A percentile compares a stretch with the other conserved stretches of the same genome.
Evolutionary conservation across 2,888 invertebrate genomes (phyloP).

Genomic region (Alloscopus bannaensis): DNA sequence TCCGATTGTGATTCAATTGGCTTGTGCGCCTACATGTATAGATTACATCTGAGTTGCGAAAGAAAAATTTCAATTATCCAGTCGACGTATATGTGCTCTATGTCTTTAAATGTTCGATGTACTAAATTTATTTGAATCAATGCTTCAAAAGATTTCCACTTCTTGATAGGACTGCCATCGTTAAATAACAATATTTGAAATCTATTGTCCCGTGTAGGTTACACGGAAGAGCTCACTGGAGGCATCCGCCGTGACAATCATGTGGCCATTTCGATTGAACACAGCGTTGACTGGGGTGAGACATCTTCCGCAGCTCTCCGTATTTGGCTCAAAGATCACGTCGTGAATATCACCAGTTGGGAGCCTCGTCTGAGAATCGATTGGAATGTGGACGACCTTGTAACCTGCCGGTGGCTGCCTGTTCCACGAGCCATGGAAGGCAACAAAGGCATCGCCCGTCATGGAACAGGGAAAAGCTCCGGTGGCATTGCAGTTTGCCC

Average conservation of each 20-base stretch:
- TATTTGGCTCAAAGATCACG: constrained; percentile 60
- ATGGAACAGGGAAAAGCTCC: constrained; percentile 68
- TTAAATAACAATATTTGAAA: too few species aligned
- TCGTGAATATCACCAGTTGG: constrained; percentile 64
- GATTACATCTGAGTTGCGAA: too few species aligned
- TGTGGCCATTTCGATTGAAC: constrained; percentile 64
- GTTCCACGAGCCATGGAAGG: constrained; percentile 69
- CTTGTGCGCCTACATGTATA: too few species aligned
- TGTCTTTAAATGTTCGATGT: too few species aligned
- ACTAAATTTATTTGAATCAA: too few species aligned
- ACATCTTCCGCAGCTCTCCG: constrained; percentile 44
- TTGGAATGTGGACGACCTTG: constrained; percentile 56
- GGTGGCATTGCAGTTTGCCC: constrained; percentile 37
- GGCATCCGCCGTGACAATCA: constrained; percentile 46
- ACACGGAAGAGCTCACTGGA: constrained; percentile 34
- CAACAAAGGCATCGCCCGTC: constrained; percentile 65
- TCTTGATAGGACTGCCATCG: too few species aligned
- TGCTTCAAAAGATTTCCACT: too few species aligned
- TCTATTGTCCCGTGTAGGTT: not conserved
- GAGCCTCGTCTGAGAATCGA: constrained; percentile 34
- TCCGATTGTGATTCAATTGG: too few species aligned
- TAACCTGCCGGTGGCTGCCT: constrained; percentile 58
- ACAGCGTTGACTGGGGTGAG: constrained; percentile 68
- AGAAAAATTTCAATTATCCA: too few species aligned
- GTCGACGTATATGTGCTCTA: too few species aligned